Evolutionary conservation across 2,113 vertebrate genomes (phyloP), one percentile per base, ranked within the genome.

Genomic region (Gadus chalcogrammus): DNA sequence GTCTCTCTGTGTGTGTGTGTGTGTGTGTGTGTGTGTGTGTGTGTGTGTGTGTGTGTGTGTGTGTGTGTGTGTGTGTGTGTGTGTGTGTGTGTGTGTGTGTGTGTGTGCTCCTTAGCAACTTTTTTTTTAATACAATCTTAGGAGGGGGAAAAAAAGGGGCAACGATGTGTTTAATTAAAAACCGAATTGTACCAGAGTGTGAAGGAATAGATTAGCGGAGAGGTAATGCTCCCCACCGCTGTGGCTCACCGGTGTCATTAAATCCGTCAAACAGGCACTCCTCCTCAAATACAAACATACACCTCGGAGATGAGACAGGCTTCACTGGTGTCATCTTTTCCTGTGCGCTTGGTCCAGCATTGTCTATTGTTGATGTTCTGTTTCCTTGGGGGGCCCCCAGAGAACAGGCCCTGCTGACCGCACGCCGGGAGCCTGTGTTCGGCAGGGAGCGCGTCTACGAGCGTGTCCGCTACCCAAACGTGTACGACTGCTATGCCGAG

Each of bases 401-500:
- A 82, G 96, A 99, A 72, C 94, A 95, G 55, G 94, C 96, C 0
- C 93, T 99, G 83, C 61, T 94, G 84, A 96, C 88, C 8, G 95
- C 96, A 68, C 93, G 94, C 5, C 90, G 53, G 1, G 83, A 92
- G 27, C 95, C 96, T 0, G 73, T 97, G 31, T 78, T 98, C 27
- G 64, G 84, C 58, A 94, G 94, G 42, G 94, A 95, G 7, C 87
- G 93, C 79, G 93, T 94, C 18, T 82, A 91, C 0, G 94, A 97
- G 81, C 93, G 90, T 63, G 89, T 98, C 69, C 91, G 76, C 61
- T 99, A 96, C 79, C 97, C 97, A 0, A 92, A 99, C 66, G 97
- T 98, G 72, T 99, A 97, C 71, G 95, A 99, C 86, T 85, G 93
- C 71, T 93, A 94, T 61, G 93, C 92, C n/a, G 95, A 98, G 87